Conservation (phyloP, 1,140 invertebrate genomes). For the Diplogasteroides magnus region DNA sequence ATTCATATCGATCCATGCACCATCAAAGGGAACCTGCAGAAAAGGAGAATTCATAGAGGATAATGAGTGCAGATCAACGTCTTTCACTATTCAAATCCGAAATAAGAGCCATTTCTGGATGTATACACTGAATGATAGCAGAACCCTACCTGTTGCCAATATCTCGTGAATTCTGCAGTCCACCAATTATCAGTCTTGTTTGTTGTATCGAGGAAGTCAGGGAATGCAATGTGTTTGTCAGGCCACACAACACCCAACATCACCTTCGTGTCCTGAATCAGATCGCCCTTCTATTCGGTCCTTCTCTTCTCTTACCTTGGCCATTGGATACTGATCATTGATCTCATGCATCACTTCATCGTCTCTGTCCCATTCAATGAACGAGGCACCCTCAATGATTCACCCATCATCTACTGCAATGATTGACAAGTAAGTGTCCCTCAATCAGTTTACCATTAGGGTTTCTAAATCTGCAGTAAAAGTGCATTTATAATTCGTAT, state of each 20-base stretch:
- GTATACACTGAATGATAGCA: too few relatives aligned
- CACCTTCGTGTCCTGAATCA: slow-evolving; percentile 27
- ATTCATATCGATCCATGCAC: slow-evolving; percentile 46
- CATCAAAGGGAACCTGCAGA: slow-evolving; percentile 35
- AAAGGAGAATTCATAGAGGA: not conserved
- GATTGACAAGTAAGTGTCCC: not conserved
- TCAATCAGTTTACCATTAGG: too few relatives aligned
- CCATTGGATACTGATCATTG: slow-evolving; percentile 33
- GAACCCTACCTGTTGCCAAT: slow-evolving; percentile 21
- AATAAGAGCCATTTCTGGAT: too few relatives aligned
- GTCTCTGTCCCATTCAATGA: slow-evolving; percentile 36
- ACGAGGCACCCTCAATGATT: slow-evolving; percentile 24
- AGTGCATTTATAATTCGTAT: too few relatives aligned
- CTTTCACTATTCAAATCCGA: not conserved
- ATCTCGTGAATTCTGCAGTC: slow-evolving; percentile 26
- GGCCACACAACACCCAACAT: slow-evolving; percentile 55
- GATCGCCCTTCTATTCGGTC: too few relatives aligned
- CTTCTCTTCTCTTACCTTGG: slow-evolving; percentile 23
- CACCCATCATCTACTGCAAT: not conserved
- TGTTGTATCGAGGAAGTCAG: slow-evolving; percentile 53
- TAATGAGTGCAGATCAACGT: not conserved
- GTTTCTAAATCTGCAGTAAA: too few relatives aligned
- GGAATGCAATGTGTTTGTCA: slow-evolving; percentile 48
- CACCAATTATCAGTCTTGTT: slow-evolving; percentile 37
- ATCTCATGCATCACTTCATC: slow-evolving; percentile 25